phyloP scores from a whole-genome alignment of 2,888 invertebrate genomes.

The Leptothorax acervorum region DNA sequence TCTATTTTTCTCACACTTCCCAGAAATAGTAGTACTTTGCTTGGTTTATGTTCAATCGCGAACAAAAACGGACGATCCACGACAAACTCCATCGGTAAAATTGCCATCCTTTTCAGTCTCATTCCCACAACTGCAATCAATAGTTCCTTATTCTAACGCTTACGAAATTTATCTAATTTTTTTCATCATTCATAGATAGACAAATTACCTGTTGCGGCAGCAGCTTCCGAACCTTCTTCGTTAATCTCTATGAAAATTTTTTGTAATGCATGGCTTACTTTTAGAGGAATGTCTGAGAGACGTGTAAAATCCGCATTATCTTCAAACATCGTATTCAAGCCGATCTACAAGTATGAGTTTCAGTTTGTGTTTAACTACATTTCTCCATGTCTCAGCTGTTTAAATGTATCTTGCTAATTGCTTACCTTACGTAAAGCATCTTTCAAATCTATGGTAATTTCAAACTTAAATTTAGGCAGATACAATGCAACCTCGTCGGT shows the following conservation, averaged over 20 bases:
- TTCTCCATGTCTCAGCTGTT: neutral
- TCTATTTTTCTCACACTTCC: conserved; percentile 79
- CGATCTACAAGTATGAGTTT: conserved; percentile 80
- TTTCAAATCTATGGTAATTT: conserved; percentile 84
- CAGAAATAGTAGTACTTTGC: conserved; percentile 79
- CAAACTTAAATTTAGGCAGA: conserved; percentile 87
- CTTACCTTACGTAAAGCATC: conserved; percentile 82
- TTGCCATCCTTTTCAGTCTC: conserved; percentile 73
- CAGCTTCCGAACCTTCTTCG: conserved; percentile 88
- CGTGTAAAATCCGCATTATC: conserved; percentile 84
- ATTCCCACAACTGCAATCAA: conserved; percentile 74
- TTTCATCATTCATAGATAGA: conserved; percentile 28
- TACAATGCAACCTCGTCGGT: conserved; percentile 82
- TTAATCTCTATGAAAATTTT: conserved; percentile 87
- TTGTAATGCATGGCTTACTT: conserved; percentile 86
- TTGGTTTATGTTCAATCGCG: conserved; percentile 79
- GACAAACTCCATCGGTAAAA: conserved; percentile 77
- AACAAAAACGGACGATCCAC: conserved; percentile 85
- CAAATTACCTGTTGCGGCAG: conserved; percentile 86
- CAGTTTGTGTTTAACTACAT: neutral
- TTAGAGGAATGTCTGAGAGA: conserved; percentile 82
- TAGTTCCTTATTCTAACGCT: neutral
- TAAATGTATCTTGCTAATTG: neutral
- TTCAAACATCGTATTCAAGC: conserved; percentile 84
- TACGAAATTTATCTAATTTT: neutral